Evolutionary conservation across 2,113 vertebrate species (phyloP).

Genomic region (Fulmarus glacialis): DNA sequence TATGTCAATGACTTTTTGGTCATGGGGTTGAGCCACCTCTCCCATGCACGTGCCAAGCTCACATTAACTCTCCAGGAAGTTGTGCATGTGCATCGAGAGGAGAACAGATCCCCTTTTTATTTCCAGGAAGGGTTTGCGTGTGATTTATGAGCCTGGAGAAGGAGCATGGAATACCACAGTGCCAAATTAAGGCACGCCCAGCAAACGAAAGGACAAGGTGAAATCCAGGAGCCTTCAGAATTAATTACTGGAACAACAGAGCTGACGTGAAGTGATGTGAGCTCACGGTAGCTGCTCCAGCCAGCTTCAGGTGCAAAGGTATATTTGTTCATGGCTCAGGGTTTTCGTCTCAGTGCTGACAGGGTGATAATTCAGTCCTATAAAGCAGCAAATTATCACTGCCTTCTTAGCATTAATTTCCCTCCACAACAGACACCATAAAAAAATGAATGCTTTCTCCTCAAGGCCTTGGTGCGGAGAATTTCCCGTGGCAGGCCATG

Average conservation of each 20-base stretch:
- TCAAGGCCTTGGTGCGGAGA: conserved; percentile 12
- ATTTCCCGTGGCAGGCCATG: background rate
- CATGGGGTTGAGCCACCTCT: background rate
- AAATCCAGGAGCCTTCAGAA: background rate
- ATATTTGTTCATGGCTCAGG: conserved; percentile 49
- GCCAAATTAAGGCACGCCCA: conserved; percentile 1
- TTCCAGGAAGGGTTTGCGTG: background rate
- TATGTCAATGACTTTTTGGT: background rate
- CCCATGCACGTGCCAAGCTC: background rate
- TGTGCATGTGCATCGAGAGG: background rate
- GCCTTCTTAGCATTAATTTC: conserved; percentile 53
- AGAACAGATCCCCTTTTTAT: conserved; percentile 29
- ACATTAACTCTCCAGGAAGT: background rate
- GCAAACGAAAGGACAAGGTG: background rate
- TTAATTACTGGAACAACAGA: conserved; percentile 23
- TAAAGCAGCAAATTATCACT: conserved; percentile 52
- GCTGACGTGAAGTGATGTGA: background rate
- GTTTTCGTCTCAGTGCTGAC: background rate
- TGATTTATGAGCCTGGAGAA: conserved; percentile 47
- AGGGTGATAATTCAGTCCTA: conserved; percentile 31
- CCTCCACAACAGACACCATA: background rate
- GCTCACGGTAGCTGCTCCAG: background rate
- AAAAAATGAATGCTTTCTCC: conserved; percentile 52
- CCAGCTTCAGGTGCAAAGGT: conserved; percentile 44
- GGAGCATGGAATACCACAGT: background rate